These are phyloP conservation scores for Stylophora pistillata DNA, from an alignment of 64 coral and sea anemone species.

Conservation along the genomic window DNA sequence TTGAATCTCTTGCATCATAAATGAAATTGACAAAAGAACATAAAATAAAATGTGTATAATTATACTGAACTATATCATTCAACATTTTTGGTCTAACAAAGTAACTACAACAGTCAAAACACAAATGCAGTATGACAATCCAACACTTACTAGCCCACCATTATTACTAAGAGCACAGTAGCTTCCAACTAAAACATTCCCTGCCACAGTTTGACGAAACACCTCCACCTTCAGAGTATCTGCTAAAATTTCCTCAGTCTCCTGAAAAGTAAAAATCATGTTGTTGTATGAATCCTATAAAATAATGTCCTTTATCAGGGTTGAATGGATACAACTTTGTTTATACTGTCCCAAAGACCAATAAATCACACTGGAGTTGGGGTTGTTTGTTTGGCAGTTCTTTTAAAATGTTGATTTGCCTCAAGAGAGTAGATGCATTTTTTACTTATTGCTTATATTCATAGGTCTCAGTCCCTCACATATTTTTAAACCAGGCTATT, in stretches of 20 bases:
- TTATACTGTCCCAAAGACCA: too few relatives aligned
- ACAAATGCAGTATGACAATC: background rate
- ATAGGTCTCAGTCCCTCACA: too few relatives aligned
- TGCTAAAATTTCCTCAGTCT: slow-evolving; percentile 99
- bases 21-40: too few relatives aligned
- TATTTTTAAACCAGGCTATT: background rate
- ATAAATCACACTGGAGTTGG: background rate
- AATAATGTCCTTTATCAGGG: too few relatives aligned
- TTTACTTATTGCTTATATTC: too few relatives aligned
- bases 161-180: slow-evolving; percentile 96
- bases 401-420: too few relatives aligned
- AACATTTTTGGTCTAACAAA: too few relatives aligned
- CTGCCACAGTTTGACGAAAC: slow-evolving; percentile 94
- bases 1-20: too few relatives aligned
- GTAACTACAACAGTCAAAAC: background rate
- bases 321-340: background rate
- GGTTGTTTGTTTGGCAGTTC: too few relatives aligned
- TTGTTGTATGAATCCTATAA: background rate
- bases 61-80: too few relatives aligned
- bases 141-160: slow-evolving; percentile 87
- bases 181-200: slow-evolving; percentile 91
- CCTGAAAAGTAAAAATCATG: slow-evolving; percentile 50
- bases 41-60: too few relatives aligned
- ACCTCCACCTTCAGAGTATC: slow-evolving; percentile 98
- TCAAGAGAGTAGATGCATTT: too few relatives aligned